phyloP scores from a whole-genome alignment of 1,140 invertebrate species.

The Pachypsylla venusta region DNA sequence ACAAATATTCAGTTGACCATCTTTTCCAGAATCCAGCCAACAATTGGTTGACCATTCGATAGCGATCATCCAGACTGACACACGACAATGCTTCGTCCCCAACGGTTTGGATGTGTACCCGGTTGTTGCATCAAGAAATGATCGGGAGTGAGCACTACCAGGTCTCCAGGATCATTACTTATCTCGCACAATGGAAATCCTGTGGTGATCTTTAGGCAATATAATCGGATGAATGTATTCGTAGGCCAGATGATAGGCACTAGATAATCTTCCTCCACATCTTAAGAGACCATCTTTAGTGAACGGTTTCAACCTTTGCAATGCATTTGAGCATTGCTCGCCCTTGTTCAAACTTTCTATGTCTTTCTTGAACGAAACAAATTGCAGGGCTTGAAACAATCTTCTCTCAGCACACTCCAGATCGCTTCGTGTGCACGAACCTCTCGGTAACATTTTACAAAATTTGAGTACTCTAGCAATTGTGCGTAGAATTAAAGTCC shows the following conservation, averaged over 20 bases:
- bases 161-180: constrained; percentile 18
- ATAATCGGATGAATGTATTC: constrained; percentile 31
- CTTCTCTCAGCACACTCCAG: background rate
- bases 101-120: background rate
- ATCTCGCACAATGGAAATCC: constrained; percentile 17
- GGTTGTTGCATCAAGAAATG: constrained; percentile 25
- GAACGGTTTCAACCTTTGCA: constrained; percentile 17
- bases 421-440: constrained; percentile 1
- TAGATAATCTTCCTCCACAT: constrained; percentile 11
- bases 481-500: background rate
- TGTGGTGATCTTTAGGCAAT: constrained; percentile 25
- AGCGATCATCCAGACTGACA: background rate
- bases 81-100: background rate
- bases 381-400: background rate
- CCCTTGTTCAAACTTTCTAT: background rate
- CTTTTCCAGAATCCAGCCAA: constrained; percentile 24
- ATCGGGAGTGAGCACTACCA: constrained; percentile 19
- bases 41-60: background rate
- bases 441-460: background rate
- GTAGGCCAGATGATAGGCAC: constrained; percentile 12
- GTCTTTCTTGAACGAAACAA: constrained; percentile 1
- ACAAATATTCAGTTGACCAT: constrained; percentile 27
- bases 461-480: background rate
- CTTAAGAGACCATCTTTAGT: constrained; percentile 16
- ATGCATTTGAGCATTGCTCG: background rate